Evolutionary conservation across 2,888 invertebrate genomes (phyloP), one percentile per base, ranked within the genome.

Genomic region (Dynastes grantii): DNA sequence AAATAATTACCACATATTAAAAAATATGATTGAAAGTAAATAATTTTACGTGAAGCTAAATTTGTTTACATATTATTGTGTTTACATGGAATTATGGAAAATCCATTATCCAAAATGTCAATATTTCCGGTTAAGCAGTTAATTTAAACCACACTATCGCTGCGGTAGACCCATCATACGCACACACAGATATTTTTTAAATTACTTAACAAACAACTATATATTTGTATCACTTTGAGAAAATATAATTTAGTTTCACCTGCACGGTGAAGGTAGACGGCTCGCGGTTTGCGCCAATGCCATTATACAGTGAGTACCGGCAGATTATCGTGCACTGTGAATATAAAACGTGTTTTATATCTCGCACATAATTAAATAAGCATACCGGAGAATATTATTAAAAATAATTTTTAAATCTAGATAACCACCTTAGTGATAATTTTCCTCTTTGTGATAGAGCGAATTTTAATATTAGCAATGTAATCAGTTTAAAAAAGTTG

Each of bases 181-280:
- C 51, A 8, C 11, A 51, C 22, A 13, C 68, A 29, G 29, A 8
- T 68, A 68, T 1, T 49, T 51, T 51, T 68, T 51, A n/a, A 53
- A 37, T 53, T 71, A 71, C 70, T 71, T 71, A 32, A 49, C 49
- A 68, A 32, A 71, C 40, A 61, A 61, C 40, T 27, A 61, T 58
- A 75, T 71, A 55, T 75, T 61, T 75, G 37, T 73, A 75, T 75
- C 45, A 75, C 27, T 75, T 75, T 75, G 61, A 32, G 37, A 75
- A 75, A 75, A 75, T 29, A 75, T 51, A 58, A 75, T 75, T 75
- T 75, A 75, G 73, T 75, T 61, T 61, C 55, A 75, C 61, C 73
- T 63, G 73, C 45, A 55, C 61, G n/a, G 73, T 75, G 73, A 75
- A 75, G n/a, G 73, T 63, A 45, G 45, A 49, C 40, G 29, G 73